Base-by-base conservation (phyloP, 2,888 invertebrate species). In the Drosophila atripex region DNA sequence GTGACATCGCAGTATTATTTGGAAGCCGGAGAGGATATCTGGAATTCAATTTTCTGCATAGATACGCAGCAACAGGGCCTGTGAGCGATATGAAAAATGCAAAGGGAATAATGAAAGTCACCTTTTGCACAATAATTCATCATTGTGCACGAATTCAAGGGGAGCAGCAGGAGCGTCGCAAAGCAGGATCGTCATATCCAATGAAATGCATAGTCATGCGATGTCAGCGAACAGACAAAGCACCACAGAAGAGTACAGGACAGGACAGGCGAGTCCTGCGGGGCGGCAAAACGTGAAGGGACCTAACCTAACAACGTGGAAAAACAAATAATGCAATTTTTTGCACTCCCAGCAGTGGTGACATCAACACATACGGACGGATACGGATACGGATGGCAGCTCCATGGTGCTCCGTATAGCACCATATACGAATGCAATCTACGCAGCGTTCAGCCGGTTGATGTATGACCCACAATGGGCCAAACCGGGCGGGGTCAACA, bases 171-270 rank as follows among this genome's bases (percentile, higher is more conserved):
- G 14, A 16, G 21, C 16, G 18, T 18, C 6, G 35, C 35, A 35
- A 35, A 30, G 30, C 28, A 39, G 43, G 23, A 59, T 56, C 70
- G 65, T 78, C 87, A 76, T 73, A 74, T 76, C 75, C 86, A 88
- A 85, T 85, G 84, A 78, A 88, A 88, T 85, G 88, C 85, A 88
- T 58, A 78, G 86, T 85, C 85, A 85, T 77, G 88, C 78, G 39
- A 39, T 71, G 71, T 70, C 71, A 59, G 51, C 71, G 38, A 51
- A 59, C 68, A 58, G 57, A 69, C 51, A 69, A 57, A 66, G 35
- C 23, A 7, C 28, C 52, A 41, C 49, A 49, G 11, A 30, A 16
- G 30, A 51, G 64, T 35, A 14, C 30, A 30, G 47, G 30, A 28
- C 30, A 30, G 47, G 30, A 28, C n/a, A 8, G 18, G n/a, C 16